Conservation (phyloP, 2,797 vertebrate genomes). For the Fundulus diaphanus region DNA sequence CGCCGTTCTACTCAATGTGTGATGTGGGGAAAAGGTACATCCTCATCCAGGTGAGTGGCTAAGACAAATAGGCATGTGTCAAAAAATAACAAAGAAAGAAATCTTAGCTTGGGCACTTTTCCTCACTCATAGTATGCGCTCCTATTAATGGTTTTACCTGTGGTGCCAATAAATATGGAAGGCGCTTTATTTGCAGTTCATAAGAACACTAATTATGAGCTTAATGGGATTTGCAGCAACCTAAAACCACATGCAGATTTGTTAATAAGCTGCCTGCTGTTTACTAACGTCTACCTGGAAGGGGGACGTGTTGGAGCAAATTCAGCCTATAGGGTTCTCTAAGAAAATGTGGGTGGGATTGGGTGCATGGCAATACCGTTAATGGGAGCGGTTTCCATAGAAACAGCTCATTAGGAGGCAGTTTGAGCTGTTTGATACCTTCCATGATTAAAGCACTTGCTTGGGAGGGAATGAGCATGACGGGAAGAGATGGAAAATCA, state of each 20-base stretch:
- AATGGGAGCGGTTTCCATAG: conserved; percentile 78
- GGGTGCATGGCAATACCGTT: conserved; percentile 57
- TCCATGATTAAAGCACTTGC: conserved; percentile 77
- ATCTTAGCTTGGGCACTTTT: no score
- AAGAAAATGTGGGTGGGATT: conserved; percentile 43
- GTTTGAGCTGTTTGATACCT: conserved; percentile 76
- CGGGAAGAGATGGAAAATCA: conserved; percentile 13
- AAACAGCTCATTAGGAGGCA: conserved; percentile 81
- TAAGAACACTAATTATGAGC: conserved; percentile 32
- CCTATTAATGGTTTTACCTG: background rate
- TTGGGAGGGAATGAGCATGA: conserved; percentile 42
- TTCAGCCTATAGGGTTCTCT: conserved; percentile 44
- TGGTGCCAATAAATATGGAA: background rate
- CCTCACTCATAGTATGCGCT: background rate
- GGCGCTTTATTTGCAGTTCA: background rate
- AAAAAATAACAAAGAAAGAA: background rate
- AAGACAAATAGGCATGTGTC: background rate
- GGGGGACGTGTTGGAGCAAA: conserved; percentile 40
- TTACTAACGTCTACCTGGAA: conserved; percentile 42
- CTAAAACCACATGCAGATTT: conserved; percentile 18
- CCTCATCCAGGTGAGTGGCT: background rate
- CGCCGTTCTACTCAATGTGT: background rate
- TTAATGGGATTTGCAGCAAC: conserved; percentile 31
- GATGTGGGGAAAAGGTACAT: background rate
- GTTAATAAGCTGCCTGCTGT: conserved; percentile 15